Conservation (phyloP, 2,113 vertebrate species). For the Solea senegalensis region DNA sequence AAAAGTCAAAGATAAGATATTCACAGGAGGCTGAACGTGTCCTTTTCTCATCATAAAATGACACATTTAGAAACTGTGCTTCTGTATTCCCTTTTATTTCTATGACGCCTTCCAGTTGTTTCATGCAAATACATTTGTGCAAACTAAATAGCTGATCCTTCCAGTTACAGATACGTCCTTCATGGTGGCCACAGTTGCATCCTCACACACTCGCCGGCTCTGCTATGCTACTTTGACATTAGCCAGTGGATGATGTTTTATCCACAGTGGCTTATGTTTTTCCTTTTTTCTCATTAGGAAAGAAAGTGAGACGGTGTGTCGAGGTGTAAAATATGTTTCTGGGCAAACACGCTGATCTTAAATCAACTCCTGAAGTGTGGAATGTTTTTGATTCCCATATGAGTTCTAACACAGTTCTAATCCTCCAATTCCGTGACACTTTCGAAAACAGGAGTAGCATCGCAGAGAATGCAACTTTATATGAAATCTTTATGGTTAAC, state of each 20-base stretch:
- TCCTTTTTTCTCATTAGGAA: neutral
- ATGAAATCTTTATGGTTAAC: neutral
- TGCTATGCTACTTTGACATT: slow-evolving; percentile 35
- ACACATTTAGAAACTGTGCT: neutral
- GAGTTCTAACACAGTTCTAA: neutral
- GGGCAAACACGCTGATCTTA: neutral
- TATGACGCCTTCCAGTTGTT: neutral
- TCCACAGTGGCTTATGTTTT: neutral
- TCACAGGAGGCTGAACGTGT: too few species aligned
- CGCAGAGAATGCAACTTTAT: neutral
- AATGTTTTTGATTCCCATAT: too few species aligned
- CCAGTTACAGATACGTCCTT: slow-evolving; percentile 55
- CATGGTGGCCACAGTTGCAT: slow-evolving; percentile 42
- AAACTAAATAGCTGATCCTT: slow-evolving; percentile 26
- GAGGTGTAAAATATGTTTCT: slow-evolving; percentile 4
- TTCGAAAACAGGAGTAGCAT: neutral
- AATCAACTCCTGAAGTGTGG: too few species aligned
- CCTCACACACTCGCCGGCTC: slow-evolving; percentile 31
- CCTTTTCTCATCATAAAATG: too few species aligned
- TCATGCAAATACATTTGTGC: slow-evolving; percentile 14
- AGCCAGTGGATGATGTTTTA: slow-evolving; percentile 27
- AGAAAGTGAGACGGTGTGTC: neutral
- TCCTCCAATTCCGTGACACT: neutral
- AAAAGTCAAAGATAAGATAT: neutral
- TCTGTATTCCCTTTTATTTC: too few species aligned